Evolutionary conservation across 2,113 vertebrate genomes (phyloP), one percentile per base, ranked within the genome.

Genomic region (Colistium nudipinnis): DNA sequence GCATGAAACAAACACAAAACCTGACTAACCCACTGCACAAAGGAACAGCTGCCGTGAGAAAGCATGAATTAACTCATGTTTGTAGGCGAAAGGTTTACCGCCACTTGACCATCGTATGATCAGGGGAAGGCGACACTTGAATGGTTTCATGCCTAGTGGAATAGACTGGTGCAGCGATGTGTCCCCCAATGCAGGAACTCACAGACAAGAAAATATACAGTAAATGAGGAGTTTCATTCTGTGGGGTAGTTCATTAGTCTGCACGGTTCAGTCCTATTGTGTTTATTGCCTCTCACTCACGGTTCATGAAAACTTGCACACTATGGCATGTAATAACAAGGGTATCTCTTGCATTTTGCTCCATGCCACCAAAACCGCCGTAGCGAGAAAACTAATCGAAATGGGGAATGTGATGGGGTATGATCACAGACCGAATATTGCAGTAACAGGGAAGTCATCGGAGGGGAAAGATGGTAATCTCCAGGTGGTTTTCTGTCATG

Each of bases 401-500:
- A 54, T 47, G 22, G 24, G 9, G 9, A 53, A 33, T 59, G n/a
- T 43, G 61, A 49, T 20, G 8, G 14, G 33, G 12, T 47, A 14
- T 35, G 13, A 61, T 55, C 25, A 16, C 28, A 69, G 35, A 44
- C 30, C 31, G 17, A 22, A 47, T 36, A 43, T 31, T 25, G 38
- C 28, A 49, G 36, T 63, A 41, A 48, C 5, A 25, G 31, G 24
- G 13, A 64, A 20, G 53, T 53, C n/a, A 60, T 62, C 7, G 20
- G 0, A 47, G 51, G 25, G 31, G 36, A 36, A 7, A 16, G 8
- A 60, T 51, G n/a, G 43, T 62, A 30, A 49, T 28, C 10, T 68
- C 10, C 16, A 31, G 62, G 76, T 83, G 77, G 79, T 84, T 84
- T 92, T 90, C 72, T 84, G 62, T 83, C 90, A 80, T 92, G 87